These are phyloP conservation scores for Pararge aegeria DNA, from an alignment of 1,140 invertebrate genomes.

Conservation along the genomic window DNA sequence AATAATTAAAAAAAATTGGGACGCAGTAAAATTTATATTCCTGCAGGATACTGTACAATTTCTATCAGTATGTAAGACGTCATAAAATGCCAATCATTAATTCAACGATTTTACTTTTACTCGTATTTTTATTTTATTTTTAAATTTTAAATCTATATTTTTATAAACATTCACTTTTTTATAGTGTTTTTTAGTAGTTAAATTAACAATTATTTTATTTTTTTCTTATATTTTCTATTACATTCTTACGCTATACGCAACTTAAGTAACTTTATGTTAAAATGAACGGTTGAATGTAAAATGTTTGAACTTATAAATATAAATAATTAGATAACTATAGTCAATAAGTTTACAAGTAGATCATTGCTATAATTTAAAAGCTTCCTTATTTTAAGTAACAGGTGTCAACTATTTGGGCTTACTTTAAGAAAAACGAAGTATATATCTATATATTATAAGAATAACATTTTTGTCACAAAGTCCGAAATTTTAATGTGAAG, in stretches of 20 bases:
- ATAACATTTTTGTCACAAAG: too few species aligned
- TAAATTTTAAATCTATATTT: neutral
- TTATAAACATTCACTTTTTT: neutral
- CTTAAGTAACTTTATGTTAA: neutral
- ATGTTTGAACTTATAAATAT: neutral
- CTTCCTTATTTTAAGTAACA: neutral
- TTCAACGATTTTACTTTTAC: neutral
- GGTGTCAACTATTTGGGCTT: neutral
- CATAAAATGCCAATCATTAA: neutral
- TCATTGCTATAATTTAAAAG: neutral
- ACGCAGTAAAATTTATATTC: too few species aligned
- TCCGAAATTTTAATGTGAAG: neutral
- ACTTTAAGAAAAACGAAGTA: too few species aligned
- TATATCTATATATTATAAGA: too few species aligned
- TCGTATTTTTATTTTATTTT: neutral
- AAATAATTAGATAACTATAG: neutral
- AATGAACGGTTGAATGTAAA: neutral
- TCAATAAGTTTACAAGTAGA: neutral
- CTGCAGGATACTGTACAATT: too few species aligned
- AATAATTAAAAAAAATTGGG: too few species aligned
- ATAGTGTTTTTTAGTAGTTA: neutral
- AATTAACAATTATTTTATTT: neutral
- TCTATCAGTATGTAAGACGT: too few species aligned
- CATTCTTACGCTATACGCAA: too few species aligned
- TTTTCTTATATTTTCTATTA: neutral